These are phyloP conservation scores for Oxystoma pomonae DNA, from an alignment of 2,888 invertebrate genomes.

Conservation along the genomic window DNA sequence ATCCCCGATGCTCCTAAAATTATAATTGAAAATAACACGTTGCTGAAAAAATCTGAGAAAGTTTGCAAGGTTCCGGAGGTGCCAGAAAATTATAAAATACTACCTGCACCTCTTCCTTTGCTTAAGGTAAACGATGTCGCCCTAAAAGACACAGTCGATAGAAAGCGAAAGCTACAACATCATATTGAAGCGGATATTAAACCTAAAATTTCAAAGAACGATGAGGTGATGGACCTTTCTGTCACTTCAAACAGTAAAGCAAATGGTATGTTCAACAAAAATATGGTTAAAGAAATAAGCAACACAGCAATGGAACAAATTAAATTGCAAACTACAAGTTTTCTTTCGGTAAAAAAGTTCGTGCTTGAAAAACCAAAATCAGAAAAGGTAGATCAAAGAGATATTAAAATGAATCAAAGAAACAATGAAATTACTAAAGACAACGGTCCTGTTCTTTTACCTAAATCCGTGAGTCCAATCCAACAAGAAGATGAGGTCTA, in stretches of 20 bases:
- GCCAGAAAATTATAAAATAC: conserved; percentile 8
- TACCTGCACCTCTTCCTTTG: conserved; percentile 26
- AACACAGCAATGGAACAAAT: neutral
- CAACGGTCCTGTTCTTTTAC: conserved; percentile 9
- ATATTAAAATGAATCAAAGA: neutral
- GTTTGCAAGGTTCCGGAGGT: conserved; percentile 13
- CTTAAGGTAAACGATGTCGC: conserved; percentile 36
- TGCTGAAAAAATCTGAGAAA: neutral
- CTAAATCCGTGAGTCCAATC: conserved; percentile 3
- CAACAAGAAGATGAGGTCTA: conserved; percentile 12
- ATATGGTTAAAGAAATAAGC: neutral
- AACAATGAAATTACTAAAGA: neutral
- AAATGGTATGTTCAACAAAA: neutral
- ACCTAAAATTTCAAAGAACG: conserved; percentile 36
- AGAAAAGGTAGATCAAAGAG: neutral
- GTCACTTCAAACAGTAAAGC: conserved; percentile 20
- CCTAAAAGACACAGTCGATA: conserved; percentile 22
- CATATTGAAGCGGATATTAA: conserved; percentile 19
- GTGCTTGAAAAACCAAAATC: neutral
- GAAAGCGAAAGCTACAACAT: conserved; percentile 24
- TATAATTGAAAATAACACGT: neutral
- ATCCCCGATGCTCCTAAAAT: conserved; percentile 3
- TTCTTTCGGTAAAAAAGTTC: neutral
- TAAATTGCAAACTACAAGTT: neutral
- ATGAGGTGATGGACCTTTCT: conserved; percentile 46